phyloP scores from a whole-genome alignment of 2,888 invertebrate species.

The Drosophila meridiana region DNA sequence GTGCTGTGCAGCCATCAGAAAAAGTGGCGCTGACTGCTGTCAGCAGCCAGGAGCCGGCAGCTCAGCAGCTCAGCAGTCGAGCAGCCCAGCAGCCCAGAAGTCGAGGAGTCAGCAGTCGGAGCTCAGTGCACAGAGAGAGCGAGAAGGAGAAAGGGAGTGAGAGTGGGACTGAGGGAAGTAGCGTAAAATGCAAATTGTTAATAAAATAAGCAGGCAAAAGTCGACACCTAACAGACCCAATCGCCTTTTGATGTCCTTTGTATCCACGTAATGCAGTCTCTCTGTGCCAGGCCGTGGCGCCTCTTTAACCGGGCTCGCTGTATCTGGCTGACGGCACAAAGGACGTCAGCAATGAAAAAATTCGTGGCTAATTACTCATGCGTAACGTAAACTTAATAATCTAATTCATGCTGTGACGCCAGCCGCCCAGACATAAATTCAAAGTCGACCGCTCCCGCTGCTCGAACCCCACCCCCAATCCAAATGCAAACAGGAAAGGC shows the following conservation, averaged over 20 bases:
- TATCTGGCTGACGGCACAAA: slow-evolving; percentile 30
- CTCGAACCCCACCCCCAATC: background rate
- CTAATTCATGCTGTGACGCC: slow-evolving; percentile 48
- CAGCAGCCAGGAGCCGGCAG: slow-evolving; percentile 39
- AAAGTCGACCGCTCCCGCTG: background rate
- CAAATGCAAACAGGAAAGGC: background rate
- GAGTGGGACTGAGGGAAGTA: slow-evolving; percentile 3
- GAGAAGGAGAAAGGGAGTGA: background rate
- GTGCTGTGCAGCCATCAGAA: slow-evolving; percentile 79
- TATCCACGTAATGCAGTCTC: slow-evolving; percentile 7
- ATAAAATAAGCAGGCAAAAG: slow-evolving; percentile 56
- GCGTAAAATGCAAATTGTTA: slow-evolving; percentile 65
- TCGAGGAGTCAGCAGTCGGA: slow-evolving; percentile 19
- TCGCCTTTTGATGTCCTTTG: background rate
- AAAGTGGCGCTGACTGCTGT: slow-evolving; percentile 61
- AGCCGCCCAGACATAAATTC: slow-evolving; percentile 9
- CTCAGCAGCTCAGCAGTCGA: slow-evolving; percentile 45
- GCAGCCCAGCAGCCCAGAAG: slow-evolving; percentile 25
- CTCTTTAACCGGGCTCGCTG: background rate
- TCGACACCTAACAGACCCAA: slow-evolving; percentile 11
- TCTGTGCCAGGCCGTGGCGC: background rate
- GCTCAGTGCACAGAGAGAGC: slow-evolving; percentile 3
- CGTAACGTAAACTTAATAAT: slow-evolving; percentile 75
- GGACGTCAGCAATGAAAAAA: slow-evolving; percentile 35
- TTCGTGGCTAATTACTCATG: slow-evolving; percentile 72